Evolutionary conservation across 2,113 vertebrate species (phyloP), one percentile per base, ranked within the genome.

Genomic region (Motacilla tschutschensis): DNA sequence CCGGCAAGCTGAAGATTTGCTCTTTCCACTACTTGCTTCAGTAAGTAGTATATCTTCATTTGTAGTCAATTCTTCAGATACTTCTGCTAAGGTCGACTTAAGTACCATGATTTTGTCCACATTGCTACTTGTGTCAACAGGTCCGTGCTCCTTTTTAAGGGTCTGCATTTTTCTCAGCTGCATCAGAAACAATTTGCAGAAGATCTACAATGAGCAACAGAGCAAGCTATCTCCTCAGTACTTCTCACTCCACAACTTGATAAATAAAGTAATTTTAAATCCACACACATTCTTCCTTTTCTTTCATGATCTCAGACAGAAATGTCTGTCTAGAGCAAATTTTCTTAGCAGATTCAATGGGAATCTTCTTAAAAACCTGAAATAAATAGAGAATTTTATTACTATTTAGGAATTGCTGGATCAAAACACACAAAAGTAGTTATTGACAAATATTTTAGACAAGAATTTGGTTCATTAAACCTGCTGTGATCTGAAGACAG

Each of bases 151-250:
- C 93, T 97, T 98, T 95, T 99, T 99, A 92, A 99, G 95, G 85
- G 98, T 96, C 95, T 99, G 99, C 99, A 99, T 99, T 89, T 96
- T 98, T 62, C 96, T 96, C 91, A 98, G 95, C 96, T 98, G 97
- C 97, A 98, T 98, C 92, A 95, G 97, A 95, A 88, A 73, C 74
- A 57, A 70, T 63, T 92, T 84, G 62, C 50, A 70, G 64, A 67
- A 92, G 70, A 85, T 74, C 69, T 89, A 43, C 48, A 74, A 36
- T 12, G 43, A 31, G 38, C 57, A 85, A 86, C 63, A 84, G 54
- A 79, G 67, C 70, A 83, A 90, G 28, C 46, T 86, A 57, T 40
- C 78, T 83, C 55, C 76, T 54, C 50, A n/a, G 63, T 55, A 70
- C 36, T 91, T 92, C 73, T 94, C 91, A 77, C 64, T 60, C 44